phyloP scores from a whole-genome alignment of 2,113 vertebrate species.

The Tauraco erythrolophus region DNA sequence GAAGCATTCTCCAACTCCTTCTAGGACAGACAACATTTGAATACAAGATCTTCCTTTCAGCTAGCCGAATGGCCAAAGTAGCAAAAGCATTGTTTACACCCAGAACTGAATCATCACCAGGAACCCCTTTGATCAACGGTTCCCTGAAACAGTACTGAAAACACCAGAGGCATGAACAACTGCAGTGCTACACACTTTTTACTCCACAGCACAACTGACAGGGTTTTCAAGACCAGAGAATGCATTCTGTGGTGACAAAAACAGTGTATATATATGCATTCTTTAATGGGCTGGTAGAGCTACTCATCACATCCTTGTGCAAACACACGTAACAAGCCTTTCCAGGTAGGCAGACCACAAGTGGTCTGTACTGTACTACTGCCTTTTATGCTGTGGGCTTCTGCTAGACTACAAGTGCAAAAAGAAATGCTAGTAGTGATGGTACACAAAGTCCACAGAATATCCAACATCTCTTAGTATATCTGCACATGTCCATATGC shows the following conservation, averaged over 20 bases:
- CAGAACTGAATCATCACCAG: not conserved
- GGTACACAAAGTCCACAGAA: not conserved
- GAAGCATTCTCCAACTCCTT: not conserved
- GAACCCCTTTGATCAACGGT: not conserved
- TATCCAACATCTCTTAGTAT: not conserved
- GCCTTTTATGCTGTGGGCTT: not conserved
- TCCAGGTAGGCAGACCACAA: not conserved
- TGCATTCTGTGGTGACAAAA: not conserved
- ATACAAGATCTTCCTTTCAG: not conserved
- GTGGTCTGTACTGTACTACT: not conserved
- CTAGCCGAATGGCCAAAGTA: accelerated
- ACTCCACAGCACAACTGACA: not conserved
- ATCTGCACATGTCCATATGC: not conserved
- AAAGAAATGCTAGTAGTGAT: not conserved
- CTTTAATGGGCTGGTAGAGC: not conserved
- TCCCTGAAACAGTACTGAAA: not conserved
- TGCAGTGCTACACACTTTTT: not conserved
- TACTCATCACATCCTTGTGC: not conserved
- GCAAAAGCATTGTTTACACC: not conserved
- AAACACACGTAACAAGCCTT: not conserved
- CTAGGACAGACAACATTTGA: not conserved
- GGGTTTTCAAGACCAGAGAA: not conserved
- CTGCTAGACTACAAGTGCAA: not conserved
- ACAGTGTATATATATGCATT: not conserved
- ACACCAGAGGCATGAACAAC: not conserved